Evolutionary conservation across 2,888 invertebrate genomes (phyloP), one percentile per base, ranked within the genome.

Genomic region (Sthenelais limicola): DNA sequence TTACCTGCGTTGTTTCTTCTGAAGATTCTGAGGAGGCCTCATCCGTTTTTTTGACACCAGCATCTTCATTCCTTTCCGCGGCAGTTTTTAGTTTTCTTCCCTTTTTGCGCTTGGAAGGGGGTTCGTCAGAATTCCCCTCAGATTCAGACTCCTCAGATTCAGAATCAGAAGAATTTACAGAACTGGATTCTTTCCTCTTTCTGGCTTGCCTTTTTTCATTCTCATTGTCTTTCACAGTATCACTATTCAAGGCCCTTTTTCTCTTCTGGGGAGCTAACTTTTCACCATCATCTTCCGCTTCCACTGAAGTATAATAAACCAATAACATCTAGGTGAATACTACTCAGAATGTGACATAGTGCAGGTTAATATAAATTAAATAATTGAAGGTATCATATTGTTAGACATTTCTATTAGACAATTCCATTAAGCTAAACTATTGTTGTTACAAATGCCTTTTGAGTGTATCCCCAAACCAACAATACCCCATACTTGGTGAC

Each of bases 41-140:
- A n/a, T 15, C 32, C 24, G 26, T 58, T 56, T 68, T 68, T 43
- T 30, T 49, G 7, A 48, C 38, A 33, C 43, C 43, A 18, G 62
- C 47, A 15, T 48, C 66, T 48, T 71, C 68, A 30, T 75, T 52
- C 32, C 35, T 30, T 15, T 30, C 35, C 3, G 58, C 28, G 26
- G 35, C 43, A 15, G 48, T 75, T 35, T 69, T 71, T 33, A 62
- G 48, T 15, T 48, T 96, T 79, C 96, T 90, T 1, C 96, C 96
- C 51, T 94, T 90, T 84, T 94, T 80, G 7, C 81, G 73, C 38
- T 82, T 92, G 77, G 93, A 88, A 0, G 95, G 96, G 76, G 92
- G 92, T 47, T 84, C 87, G 3, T 91, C 90, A 70, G 91, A 91
- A 7, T 92, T 92, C 71, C 92, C 92, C 48, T 91, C 92, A 18